Conservation (phyloP, 2,888 invertebrate species). For the Priocnemis perturbator region DNA sequence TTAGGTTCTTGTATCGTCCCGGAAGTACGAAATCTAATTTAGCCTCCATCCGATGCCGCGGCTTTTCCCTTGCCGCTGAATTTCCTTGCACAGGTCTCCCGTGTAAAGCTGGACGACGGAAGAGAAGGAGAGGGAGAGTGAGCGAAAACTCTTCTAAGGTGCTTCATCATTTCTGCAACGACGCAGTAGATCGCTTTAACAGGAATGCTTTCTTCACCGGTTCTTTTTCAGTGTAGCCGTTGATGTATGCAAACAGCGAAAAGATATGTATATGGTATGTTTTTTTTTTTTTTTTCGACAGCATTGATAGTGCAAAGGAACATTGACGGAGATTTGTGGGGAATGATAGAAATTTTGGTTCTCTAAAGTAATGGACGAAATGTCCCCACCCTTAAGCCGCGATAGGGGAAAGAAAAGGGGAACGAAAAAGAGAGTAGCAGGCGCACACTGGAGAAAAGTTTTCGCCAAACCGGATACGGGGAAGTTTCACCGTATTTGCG, state of each 20-base stretch:
- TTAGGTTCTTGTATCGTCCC: constrained; percentile 56
- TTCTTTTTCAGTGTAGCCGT: no score
- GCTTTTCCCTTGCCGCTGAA: constrained; percentile 40
- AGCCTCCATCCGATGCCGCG: constrained; percentile 49
- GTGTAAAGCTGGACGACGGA: constrained; percentile 37
- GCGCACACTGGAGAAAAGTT: constrained; percentile 64
- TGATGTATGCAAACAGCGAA: no score
- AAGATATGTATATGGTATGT: no score
- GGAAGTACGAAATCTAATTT: constrained; percentile 68
- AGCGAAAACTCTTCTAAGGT: no score
- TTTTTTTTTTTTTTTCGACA: no score
- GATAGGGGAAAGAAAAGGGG: neutral
- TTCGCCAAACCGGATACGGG: constrained; percentile 71
- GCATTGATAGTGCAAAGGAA: constrained; percentile 10
- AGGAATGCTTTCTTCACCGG: no score
- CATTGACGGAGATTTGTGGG: neutral
- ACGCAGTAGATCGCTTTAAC: neutral
- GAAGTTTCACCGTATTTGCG: constrained; percentile 75
- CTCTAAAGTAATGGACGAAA: constrained; percentile 17
- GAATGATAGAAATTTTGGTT: constrained; percentile 33
- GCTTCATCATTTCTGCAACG: constrained; percentile 39
- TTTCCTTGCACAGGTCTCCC: constrained; percentile 30
- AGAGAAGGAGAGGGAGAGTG: constrained; percentile 13
- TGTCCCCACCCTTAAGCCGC: neutral
- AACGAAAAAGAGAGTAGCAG: constrained; percentile 23